Base-by-base conservation (phyloP, 2,888 invertebrate species). In the Cynaeus angustus region DNA sequence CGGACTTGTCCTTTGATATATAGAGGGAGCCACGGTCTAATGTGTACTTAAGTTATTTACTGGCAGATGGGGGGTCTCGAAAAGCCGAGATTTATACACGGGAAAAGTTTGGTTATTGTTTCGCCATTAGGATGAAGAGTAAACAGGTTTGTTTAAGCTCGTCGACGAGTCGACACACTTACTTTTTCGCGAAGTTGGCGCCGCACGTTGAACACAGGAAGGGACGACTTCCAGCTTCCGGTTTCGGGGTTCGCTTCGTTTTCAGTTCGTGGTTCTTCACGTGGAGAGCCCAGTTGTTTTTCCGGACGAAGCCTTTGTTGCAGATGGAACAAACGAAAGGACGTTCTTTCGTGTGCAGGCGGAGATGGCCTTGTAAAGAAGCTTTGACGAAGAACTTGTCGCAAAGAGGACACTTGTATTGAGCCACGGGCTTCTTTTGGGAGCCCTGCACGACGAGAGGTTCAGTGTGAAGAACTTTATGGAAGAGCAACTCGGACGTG, bases 331-430 rank as follows among this genome's bases (percentile, higher is more conserved):
- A 95, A 1, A 86, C 84, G 77, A 89, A 93, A 0, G 92, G 91
- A 68, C 91, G 88, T 79, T 94, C 94, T 26, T 91, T 89, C 0
- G 94, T 94, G 78, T 95, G 94, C 62, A 88, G 88, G 30, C 92
- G 87, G 45, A 94, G 83, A 82, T 94, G 94, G 66, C 89, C 88
- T 0, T 91, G 88, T 10, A 95, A 83, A 0, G 92, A 91, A 7
- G 88, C 84, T 80, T 92, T 94, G 7, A 86, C 85, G 74, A 91
- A 92, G 4, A 82, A 81, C 79, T 90, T 92, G 0, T 88, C 85
- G 78, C 94, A 94, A 21, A 91, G 77, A 0, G 92, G 91, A 77
- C 94, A 95, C 1, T 85, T 82, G 75, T 91, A 91, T 75, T 89
- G 90, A 0, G 86, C 80, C 0, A 86, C 65, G 0, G 78, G 71